phyloP scores from a whole-genome alignment of 2,888 invertebrate genomes.

The Electrophaes corylata region DNA sequence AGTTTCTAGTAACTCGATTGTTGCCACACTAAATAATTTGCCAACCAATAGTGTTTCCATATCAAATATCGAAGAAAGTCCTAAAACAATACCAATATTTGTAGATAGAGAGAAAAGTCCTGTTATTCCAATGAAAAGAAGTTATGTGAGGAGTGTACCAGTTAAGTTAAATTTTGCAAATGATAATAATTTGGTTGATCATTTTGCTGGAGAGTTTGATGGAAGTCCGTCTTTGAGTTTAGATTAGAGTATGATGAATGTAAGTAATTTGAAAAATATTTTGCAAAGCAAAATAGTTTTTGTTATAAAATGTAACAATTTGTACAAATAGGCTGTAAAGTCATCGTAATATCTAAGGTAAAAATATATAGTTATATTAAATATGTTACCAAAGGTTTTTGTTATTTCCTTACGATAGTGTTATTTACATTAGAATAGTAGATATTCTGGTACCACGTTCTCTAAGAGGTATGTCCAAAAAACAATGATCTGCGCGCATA shows the following conservation, averaged over 20 bases:
- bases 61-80: conserved; percentile 39
- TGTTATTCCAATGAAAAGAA: conserved; percentile 52
- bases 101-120: conserved; percentile 49
- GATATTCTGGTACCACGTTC: too few species aligned
- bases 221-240: conserved; percentile 74
- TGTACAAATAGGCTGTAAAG: conserved; percentile 1
- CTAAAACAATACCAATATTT: conserved; percentile 14
- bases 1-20: conserved; percentile 41
- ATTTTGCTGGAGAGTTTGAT: conserved; percentile 73
- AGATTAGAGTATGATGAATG: conserved; percentile 48
- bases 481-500: too few species aligned
- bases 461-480: too few species aligned
- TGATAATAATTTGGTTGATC: conserved; percentile 51
- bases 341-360: not conserved
- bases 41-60: conserved; percentile 37
- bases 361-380: not conserved
- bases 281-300: conserved; percentile 25
- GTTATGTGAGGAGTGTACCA: conserved; percentile 57
- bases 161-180: conserved; percentile 49
- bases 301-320: conserved; percentile 2
- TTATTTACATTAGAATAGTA: too few species aligned
- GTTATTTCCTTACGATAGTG: not conserved
- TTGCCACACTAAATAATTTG: conserved; percentile 7
- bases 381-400: not conserved
- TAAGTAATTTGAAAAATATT: not conserved